Percentiles rank a stretch among this genome's conserved stretches.
Conservation (phyloP, 1,140 invertebrate species). For the Elysia chlorotica region DNA sequence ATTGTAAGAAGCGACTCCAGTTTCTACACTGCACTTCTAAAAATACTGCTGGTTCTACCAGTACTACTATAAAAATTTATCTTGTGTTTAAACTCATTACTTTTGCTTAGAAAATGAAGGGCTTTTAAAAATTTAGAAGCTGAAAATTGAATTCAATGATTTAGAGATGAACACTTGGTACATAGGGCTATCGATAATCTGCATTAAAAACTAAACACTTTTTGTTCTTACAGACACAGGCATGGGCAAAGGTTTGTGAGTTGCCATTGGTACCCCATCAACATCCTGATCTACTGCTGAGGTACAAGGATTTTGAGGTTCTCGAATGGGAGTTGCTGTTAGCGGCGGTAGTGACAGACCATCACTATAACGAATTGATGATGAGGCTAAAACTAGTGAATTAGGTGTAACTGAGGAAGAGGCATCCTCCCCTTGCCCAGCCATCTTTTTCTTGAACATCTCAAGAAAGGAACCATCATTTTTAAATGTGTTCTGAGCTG, state of each 20-base stretch:
- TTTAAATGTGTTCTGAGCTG: too few species aligned
- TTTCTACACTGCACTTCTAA: too few species aligned
- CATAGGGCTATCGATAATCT: too few species aligned
- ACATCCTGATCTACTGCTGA: constrained; percentile 8
- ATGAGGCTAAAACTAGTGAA: constrained; percentile 4
- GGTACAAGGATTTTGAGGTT: background rate
- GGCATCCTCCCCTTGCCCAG: constrained; percentile 28
- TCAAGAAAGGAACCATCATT: constrained; percentile 41
- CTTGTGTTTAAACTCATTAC: too few species aligned
- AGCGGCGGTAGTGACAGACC: constrained; percentile 14
- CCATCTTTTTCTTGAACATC: constrained; percentile 37
- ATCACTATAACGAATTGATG: constrained; percentile 1
- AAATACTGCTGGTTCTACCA: background rate
- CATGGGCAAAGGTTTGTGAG: constrained; percentile 11
- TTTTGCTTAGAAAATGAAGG: background rate
- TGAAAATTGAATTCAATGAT: background rate
- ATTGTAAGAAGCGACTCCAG: too few species aligned
- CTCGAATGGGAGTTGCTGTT: background rate
- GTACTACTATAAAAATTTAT: background rate
- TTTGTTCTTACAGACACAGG: constrained; percentile 26
- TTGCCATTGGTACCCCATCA: constrained; percentile 8
- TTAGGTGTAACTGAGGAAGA: constrained; percentile 1
- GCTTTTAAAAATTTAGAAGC: background rate
- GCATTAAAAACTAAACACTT: background rate
- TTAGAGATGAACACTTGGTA: background rate